Evolutionary conservation across 2,113 vertebrate species (phyloP).

Genomic region (Colius striatus): DNA sequence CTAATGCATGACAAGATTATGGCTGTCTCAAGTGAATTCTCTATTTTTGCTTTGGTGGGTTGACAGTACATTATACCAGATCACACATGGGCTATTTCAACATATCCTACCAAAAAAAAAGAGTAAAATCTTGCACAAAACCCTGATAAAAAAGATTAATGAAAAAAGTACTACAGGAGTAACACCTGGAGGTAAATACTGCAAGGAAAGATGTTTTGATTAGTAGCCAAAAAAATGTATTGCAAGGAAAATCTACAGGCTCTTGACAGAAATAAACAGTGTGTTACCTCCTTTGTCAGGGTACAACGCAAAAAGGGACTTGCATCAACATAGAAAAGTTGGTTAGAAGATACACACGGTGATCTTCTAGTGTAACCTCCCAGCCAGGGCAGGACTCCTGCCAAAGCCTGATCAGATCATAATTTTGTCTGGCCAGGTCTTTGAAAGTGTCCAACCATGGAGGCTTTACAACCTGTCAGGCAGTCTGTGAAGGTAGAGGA

Average conservation of each 20-base stretch:
- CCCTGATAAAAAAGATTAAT: background rate
- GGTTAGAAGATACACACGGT: background rate
- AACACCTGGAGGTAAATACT: background rate
- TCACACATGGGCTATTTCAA: too few species aligned
- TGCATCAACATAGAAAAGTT: background rate
- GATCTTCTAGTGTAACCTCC: background rate
- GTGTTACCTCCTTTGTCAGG: background rate
- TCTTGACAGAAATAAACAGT: background rate
- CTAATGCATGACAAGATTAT: background rate
- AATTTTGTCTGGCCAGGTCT: background rate
- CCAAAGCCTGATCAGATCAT: background rate
- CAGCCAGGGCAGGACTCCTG: background rate
- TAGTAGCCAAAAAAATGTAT: background rate
- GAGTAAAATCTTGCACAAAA: background rate
- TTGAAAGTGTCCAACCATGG: background rate
- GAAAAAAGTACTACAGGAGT: background rate
- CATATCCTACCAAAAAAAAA: too few species aligned
- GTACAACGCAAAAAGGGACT: background rate
- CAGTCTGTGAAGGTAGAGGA: background rate
- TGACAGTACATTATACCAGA: background rate
- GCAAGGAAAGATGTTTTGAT: background rate
- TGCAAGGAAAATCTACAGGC: background rate
- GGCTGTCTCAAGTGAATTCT: background rate
- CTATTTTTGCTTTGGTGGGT: background rate
- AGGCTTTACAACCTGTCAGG: background rate